Evolutionary conservation across 2,113 vertebrate species (phyloP), one percentile per base, ranked within the genome.

Genomic region (Colius striatus): DNA sequence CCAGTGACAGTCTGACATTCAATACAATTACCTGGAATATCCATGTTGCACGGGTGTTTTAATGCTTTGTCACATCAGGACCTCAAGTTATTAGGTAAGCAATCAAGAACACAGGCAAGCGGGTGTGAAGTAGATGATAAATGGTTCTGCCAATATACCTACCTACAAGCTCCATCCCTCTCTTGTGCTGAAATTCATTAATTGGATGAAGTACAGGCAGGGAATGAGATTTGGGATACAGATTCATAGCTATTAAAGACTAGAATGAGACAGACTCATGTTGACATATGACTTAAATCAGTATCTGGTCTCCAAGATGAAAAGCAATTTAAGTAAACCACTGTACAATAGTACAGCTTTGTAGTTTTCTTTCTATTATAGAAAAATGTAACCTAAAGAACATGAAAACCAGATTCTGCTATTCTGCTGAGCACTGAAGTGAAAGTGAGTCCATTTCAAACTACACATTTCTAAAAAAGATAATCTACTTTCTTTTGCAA

Each of bases 111-210:
- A 54, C 38, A 25, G 29, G 14, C 1, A 5, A 61, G 50, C 25
- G 68, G 50, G 26, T 13, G 5, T 43, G 38, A 63, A 18, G 47
- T 8, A 86, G 45, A 51, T 26, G 45, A 34, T 38, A 66, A 76
- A 74, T 1, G 3, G 17, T 38, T 23, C 36, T 1, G 1, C 14
- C 50, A 74, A 54, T 18, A 51, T 0, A 6, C 18, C 65, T 20
- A 12, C 21, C 27, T 36, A 15, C 25, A 84, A 6, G 5, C 20
- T 60, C 38, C 51, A 67, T 47, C 23, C 50, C 4, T 66, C 36
- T 30, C 21, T 32, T 17, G 1, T 10, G 10, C 29, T 86, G 18
- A 30, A 60, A 53, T 60, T 30, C 55, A 58, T 58, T 67, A 72
- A 17, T 10, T 18, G 11, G 36, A 41, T 34, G 47, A 90, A 27